These are phyloP conservation scores for Craniophora ligustri DNA, from an alignment of 2,888 invertebrate genomes.

Conservation along the genomic window DNA sequence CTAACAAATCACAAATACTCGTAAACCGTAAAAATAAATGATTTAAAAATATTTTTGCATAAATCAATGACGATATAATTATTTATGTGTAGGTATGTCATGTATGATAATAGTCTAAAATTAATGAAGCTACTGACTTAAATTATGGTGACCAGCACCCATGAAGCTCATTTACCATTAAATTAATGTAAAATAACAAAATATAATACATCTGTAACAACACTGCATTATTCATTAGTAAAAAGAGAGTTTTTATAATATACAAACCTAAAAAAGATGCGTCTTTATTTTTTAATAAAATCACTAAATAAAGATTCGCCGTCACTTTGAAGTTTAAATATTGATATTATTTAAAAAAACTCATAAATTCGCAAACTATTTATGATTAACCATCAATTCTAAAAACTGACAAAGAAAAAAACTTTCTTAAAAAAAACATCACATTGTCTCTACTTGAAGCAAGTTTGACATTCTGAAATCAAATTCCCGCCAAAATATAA, in stretches of 20 bases:
- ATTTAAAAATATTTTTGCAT: conserved; percentile 38
- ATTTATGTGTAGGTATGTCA: conserved; percentile 45
- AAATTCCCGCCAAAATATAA: conserved; percentile 60
- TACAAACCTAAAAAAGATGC: too few relatives aligned
- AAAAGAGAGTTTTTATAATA: neutral
- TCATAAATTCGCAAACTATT: conserved; percentile 11
- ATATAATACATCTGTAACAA: conserved; percentile 13
- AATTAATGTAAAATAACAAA: conserved; percentile 24
- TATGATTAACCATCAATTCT: conserved; percentile 13
- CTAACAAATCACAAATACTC: conserved; percentile 48
- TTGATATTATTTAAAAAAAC: too few relatives aligned
- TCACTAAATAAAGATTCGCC: too few relatives aligned
- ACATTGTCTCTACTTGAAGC: conserved; percentile 25
- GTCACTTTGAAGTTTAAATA: too few relatives aligned
- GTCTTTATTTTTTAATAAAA: too few relatives aligned
- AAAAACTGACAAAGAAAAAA: conserved; percentile 19
- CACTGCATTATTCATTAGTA: conserved; percentile 16
- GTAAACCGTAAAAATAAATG: conserved; percentile 20
- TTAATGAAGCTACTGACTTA: conserved; percentile 48
- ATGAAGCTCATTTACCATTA: conserved; percentile 27
- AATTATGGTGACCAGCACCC: conserved; percentile 67
- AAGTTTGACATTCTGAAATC: conserved; percentile 60
- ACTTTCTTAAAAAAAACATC: conserved; percentile 20
- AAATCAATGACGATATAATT: conserved; percentile 20
- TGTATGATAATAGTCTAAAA: conserved; percentile 42